Conservation (phyloP, 2,888 invertebrate genomes). For the Drosophila demipolita region DNA sequence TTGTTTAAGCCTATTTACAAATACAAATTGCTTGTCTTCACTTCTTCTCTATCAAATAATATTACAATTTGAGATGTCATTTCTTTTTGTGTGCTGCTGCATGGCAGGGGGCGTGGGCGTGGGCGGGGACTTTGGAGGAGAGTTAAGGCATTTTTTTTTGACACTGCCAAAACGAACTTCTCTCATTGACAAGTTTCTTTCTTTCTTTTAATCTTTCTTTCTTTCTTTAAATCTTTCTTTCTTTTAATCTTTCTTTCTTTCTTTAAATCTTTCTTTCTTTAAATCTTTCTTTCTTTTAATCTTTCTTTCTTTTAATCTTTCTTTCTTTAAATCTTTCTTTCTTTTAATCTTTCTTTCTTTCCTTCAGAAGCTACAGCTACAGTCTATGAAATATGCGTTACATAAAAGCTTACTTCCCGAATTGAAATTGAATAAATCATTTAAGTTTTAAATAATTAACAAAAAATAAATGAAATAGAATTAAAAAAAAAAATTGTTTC, state of each 20-base stretch:
- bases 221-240: background rate
- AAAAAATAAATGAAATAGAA: background rate
- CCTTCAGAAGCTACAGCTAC: slow-evolving; percentile 41
- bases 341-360: slow-evolving; percentile 5
- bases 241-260: background rate
- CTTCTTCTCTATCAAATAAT: slow-evolving; percentile 53
- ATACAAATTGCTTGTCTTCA: slow-evolving; percentile 75
- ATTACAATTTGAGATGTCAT: slow-evolving; percentile 83
- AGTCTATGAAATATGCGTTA: slow-evolving; percentile 46
- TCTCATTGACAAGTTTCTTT: slow-evolving; percentile 63
- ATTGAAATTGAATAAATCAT: slow-evolving; percentile 10
- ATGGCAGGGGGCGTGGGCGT: background rate
- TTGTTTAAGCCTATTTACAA: slow-evolving; percentile 56
- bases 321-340: background rate
- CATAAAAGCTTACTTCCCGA: slow-evolving; percentile 24
- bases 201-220: no score
- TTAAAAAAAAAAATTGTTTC: background rate
- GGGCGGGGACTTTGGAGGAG: slow-evolving; percentile 1
- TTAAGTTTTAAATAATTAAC: background rate
- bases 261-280: background rate
- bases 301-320: background rate
- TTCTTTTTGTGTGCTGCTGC: slow-evolving; percentile 38
- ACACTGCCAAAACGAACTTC: slow-evolving; percentile 66
- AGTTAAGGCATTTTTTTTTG: slow-evolving; percentile 50
- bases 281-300: background rate